Base-by-base conservation (phyloP, 2,888 invertebrate species). In the Camponotus fellah region DNA sequence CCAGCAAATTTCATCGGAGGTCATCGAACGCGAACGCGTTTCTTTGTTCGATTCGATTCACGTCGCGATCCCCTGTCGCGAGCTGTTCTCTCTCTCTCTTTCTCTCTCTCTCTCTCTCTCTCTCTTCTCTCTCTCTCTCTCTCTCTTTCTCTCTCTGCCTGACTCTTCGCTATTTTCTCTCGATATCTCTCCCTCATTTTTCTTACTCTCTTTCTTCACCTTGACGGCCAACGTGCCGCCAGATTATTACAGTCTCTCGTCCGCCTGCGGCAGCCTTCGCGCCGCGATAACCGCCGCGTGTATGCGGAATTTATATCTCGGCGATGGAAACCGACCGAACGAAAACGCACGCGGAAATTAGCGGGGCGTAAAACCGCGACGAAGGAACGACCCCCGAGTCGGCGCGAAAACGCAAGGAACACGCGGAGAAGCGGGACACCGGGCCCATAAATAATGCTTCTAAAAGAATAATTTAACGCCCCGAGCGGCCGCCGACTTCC, bases 381-480 rank as follows among this genome's bases (percentile, higher is more conserved):
- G 60, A 34, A 32, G 40, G 12, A 58, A 58, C 46, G 46, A 60
- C 12, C 34, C 34, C 34, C 60, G n/a, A 58, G 58, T 32, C 17
- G 34, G n/a, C 40, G 34, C 34, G 32, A 46, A 66, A 66, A 60
- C 21, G 56, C 17, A 34, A n/a, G n/a, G n/a, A n/a, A n/a, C 64
- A 37, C 21, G 26, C 65, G 37, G 1, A n/a, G n/a, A 40, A 32
- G 14, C 14, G 66, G 14, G 37, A 62, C 53, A 62, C 72, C 80
- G 83, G 77, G 58, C 75, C 81, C 83, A 87, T 87, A 89, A 89
- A 88, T 88, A 85, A 87, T 87, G 84, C 62, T 82, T 80, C 75
- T 85, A 88, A 85, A 88, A 89, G 71, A 80, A 80, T 62, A 83
- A 83, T 86, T 64, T 58, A 64, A 83, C 58, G 80, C 77, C 68